Base-by-base conservation (phyloP, 2,113 vertebrate species). In the Gallinago media region DNA sequence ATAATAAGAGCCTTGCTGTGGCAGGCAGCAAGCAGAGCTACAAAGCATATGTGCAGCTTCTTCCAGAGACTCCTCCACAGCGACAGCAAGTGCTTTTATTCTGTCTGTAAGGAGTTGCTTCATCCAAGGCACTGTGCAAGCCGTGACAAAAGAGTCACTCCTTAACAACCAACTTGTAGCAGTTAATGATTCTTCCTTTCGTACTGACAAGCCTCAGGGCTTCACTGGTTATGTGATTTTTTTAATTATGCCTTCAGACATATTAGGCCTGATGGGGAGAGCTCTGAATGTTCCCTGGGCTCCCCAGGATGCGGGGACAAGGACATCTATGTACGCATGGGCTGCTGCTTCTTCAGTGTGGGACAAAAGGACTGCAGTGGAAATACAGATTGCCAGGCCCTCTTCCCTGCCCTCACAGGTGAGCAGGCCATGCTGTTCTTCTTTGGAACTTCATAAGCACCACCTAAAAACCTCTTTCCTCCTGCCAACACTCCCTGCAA, bases 1-100 rank as follows among this genome's bases (percentile, higher is more conserved):
- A 73, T 50, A 63, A 90, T 77, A 50, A 92, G 92, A 96, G 44
- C 71, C 80, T 93, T 92, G 63, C 59, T 87, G 66, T 95, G 77
- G 80, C 93, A 91, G 62, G 46, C 84, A 89, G 44, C 73, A 84
- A 72, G 36, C 84, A 82, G 74, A 82, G 66, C 84, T 79, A 89
- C 46, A 82, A 89, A 94, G 62, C 77, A 91, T 67, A 85, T 61
- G 70, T 83, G 88, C 46, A 80, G 16, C 76, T 72, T 61, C 49
- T 79, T 82, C 44, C 54, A 85, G 77, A 85, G 22, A 89, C 70
- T 87, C 70, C 77, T 76, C 66, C 87, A 89, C 85, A 89, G 3
- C 34, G 27, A 61, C 12, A 47, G 77, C 49, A 91, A 87, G 66
- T 62, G n/a, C 27, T 23, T 84, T 87, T 67, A 55, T 74, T 88